phyloP scores from a whole-genome alignment of 2,888 invertebrate genomes.

The Osedax fenrisi region DNA sequence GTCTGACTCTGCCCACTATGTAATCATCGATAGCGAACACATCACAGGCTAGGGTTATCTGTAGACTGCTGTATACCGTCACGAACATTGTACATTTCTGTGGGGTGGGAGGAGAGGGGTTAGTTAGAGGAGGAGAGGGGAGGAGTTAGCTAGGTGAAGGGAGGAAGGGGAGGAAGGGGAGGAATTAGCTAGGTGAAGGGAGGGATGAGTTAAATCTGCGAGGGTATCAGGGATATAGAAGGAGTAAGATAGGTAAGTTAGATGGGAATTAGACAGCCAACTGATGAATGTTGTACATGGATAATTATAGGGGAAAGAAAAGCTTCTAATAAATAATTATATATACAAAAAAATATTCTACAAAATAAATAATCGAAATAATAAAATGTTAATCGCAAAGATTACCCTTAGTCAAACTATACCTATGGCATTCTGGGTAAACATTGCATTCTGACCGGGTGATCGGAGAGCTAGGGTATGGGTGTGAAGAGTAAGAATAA shows the following conservation, averaged over 20 bases:
- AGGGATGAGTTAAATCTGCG: constrained; percentile 6
- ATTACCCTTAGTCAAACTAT: too few species aligned
- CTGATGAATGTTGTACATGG: background rate
- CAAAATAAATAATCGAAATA: too few species aligned
- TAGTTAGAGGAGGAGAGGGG: background rate
- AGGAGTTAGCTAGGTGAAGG: background rate
- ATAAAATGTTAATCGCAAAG: too few species aligned
- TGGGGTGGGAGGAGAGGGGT: background rate
- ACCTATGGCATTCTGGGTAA: too few species aligned
- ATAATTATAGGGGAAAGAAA: too few species aligned
- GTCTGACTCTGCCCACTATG: constrained; percentile 55
- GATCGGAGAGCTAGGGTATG: too few species aligned
- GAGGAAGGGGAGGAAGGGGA: constrained; percentile 8
- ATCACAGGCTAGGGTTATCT: constrained; percentile 65
- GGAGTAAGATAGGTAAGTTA: constrained; percentile 7
- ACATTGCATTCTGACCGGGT: too few species aligned
- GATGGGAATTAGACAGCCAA: background rate
- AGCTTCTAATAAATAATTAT: too few species aligned
- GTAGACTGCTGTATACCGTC: constrained; percentile 62
- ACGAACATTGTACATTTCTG: constrained; percentile 57
- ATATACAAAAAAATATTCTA: too few species aligned
- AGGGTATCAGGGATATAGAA: background rate
- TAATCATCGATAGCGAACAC: constrained; percentile 57
- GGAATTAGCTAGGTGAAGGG: background rate
- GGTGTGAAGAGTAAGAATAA: too few species aligned